phyloP scores from a whole-genome alignment of 2,113 vertebrate species.

The Hippocampus comes region DNA sequence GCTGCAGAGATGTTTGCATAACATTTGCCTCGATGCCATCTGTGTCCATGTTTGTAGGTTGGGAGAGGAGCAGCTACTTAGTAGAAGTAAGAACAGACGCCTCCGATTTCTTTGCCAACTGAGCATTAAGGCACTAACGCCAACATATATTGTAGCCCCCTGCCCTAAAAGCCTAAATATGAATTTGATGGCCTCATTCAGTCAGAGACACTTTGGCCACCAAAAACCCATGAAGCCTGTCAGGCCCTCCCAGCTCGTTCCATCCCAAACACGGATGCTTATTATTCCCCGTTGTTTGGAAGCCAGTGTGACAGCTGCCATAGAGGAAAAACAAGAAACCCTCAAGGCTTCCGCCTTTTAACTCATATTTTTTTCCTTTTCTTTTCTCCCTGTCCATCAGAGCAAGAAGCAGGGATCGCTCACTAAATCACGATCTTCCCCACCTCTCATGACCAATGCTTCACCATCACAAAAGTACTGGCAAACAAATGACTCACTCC shows the following conservation, averaged over 20 bases:
- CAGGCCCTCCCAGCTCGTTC: conserved; percentile 50
- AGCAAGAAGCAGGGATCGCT: conserved; percentile 14
- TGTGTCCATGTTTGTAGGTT: conserved; percentile 51
- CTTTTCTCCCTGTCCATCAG: neutral
- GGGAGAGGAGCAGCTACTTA: conserved; percentile 21
- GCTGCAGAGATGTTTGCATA: conserved; percentile 56
- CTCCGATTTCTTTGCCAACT: conserved; percentile 10
- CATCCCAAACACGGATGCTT: conserved; percentile 50
- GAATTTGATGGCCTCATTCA: conserved; percentile 60
- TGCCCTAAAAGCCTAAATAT: conserved; percentile 41
- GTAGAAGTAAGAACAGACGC: conserved; percentile 26
- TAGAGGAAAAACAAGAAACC: conserved; percentile 39
- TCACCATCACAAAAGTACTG: conserved; percentile 17
- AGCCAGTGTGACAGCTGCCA: conserved; percentile 58
- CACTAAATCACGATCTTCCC: conserved; percentile 13
- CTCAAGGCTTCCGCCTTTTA: conserved; percentile 28
- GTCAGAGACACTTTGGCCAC: conserved; percentile 57
- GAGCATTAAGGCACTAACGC: conserved; percentile 17
- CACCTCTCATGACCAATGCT: neutral
- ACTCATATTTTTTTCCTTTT: neutral
- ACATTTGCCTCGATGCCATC: conserved; percentile 63
- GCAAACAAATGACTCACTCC: neutral
- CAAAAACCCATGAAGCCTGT: conserved; percentile 46
- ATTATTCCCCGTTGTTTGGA: conserved; percentile 43
- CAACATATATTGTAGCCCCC: conserved; percentile 26